phyloP scores from a whole-genome alignment of 2,113 vertebrate genomes.

The Motacilla tschutschensis region DNA sequence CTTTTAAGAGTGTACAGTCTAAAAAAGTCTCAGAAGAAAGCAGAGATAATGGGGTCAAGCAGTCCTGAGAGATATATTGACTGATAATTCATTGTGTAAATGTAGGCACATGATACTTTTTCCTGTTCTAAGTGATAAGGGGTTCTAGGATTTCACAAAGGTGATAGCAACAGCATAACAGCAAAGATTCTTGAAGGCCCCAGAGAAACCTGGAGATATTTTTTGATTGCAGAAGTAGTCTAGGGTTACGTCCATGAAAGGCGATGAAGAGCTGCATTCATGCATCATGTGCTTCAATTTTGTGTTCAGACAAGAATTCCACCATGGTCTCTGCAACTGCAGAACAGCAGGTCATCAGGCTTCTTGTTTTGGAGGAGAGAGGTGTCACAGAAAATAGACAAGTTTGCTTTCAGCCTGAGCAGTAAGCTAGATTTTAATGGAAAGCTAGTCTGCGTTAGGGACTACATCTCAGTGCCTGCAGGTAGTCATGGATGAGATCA shows the following conservation, averaged over 20 bases:
- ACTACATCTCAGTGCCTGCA: not conserved
- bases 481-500: not conserved
- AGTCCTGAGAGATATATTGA: not conserved
- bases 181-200: not conserved
- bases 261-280: not conserved
- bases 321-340: not conserved
- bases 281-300: not conserved
- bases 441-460: not conserved
- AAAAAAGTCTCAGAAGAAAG: not conserved
- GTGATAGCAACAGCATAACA: not conserved
- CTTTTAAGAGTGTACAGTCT: not conserved
- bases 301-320: not conserved
- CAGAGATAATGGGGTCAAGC: not conserved
- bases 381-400: not conserved
- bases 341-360: not conserved
- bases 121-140: not conserved
- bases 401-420: not conserved
- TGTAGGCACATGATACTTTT: not conserved
- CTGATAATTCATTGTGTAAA: accelerated
- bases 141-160: not conserved
- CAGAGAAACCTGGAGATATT: not conserved
- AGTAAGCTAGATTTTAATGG: not conserved
- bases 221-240: not conserved
- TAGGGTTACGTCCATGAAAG: not conserved
- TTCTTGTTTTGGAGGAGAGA: not conserved